These are phyloP conservation scores for Myocastor coypus DNA, from an alignment of 2,113 vertebrate genomes.

Conservation along the genomic window DNA sequence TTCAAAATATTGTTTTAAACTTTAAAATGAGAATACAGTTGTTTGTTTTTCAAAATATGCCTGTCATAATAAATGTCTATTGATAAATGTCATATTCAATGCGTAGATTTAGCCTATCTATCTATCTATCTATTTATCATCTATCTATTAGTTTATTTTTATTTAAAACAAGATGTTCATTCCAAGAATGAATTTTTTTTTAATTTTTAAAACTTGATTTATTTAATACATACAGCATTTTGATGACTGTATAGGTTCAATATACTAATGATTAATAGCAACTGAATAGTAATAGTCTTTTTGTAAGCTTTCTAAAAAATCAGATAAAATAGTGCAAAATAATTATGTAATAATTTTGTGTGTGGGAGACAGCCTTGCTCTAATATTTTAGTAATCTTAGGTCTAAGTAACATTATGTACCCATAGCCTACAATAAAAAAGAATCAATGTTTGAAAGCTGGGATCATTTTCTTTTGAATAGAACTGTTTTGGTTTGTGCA, in stretches of 20 bases:
- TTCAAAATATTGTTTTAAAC: background rate
- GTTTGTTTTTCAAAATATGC: slow-evolving; percentile 9
- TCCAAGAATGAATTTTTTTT: background rate
- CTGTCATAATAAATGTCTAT: background rate
- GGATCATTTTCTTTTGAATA: slow-evolving; percentile 42
- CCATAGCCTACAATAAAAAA: slow-evolving; percentile 27
- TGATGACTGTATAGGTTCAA: background rate
- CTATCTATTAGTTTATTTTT: too few species aligned
- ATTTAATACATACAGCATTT: background rate
- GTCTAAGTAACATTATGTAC: background rate
- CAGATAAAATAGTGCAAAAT: background rate
- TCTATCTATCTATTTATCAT: too few species aligned
- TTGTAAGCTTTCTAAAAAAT: background rate
- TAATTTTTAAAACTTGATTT: background rate
- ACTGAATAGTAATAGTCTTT: background rate
- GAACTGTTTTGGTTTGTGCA: background rate
- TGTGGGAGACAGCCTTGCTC: background rate
- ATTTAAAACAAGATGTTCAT: background rate
- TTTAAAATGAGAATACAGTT: background rate
- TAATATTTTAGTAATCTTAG: slow-evolving; percentile 8
- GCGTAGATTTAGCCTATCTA: background rate
- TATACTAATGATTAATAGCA: background rate
- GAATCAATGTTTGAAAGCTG: slow-evolving; percentile 22
- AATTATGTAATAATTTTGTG: background rate
- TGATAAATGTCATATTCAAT: background rate